phyloP scores from a whole-genome alignment of 2,888 invertebrate genomes.

The Busseola fusca region DNA sequence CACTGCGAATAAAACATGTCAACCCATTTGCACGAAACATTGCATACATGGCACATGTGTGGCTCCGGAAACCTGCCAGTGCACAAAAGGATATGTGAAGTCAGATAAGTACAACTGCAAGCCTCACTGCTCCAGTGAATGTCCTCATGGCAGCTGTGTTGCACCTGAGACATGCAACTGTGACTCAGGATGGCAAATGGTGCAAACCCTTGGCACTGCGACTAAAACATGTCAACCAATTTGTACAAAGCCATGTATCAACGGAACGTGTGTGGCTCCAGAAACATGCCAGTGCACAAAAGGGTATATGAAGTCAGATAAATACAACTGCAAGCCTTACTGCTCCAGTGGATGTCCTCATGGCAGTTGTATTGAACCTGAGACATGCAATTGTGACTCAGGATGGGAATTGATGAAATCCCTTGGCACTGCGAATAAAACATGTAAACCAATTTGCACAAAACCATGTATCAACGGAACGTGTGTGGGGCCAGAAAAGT shows the following conservation, averaged over 20 bases:
- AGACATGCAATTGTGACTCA: slow-evolving; percentile 29
- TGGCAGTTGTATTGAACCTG: slow-evolving; percentile 45
- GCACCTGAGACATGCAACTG: too few relatives aligned
- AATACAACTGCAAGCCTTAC: slow-evolving; percentile 25
- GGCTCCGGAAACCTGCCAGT: slow-evolving; percentile 25
- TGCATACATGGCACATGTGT: slow-evolving; percentile 31
- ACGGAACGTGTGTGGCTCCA: slow-evolving; percentile 31
- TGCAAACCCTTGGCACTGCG: neutral
- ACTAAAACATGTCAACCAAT: slow-evolving; percentile 34
- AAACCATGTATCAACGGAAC: slow-evolving; percentile 25
- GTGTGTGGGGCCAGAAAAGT: slow-evolving; percentile 43
- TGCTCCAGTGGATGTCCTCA: slow-evolving; percentile 39
- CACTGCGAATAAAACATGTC: slow-evolving; percentile 2
- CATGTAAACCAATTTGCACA: slow-evolving; percentile 41
- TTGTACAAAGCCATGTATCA: slow-evolving; percentile 27
- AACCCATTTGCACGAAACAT: slow-evolving; percentile 28
- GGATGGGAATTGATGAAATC: slow-evolving; percentile 25
- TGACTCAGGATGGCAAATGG: too few relatives aligned
- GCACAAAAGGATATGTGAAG: too few relatives aligned
- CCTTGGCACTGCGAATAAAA: neutral
- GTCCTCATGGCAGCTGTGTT: too few relatives aligned
- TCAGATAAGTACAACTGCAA: slow-evolving; percentile 32
- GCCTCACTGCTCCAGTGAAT: slow-evolving; percentile 46
- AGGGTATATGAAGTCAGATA: slow-evolving; percentile 17
- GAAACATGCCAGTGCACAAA: slow-evolving; percentile 33